phyloP scores from a whole-genome alignment of 2,797 vertebrate genomes.

The Ambastaia sidthimunki region DNA sequence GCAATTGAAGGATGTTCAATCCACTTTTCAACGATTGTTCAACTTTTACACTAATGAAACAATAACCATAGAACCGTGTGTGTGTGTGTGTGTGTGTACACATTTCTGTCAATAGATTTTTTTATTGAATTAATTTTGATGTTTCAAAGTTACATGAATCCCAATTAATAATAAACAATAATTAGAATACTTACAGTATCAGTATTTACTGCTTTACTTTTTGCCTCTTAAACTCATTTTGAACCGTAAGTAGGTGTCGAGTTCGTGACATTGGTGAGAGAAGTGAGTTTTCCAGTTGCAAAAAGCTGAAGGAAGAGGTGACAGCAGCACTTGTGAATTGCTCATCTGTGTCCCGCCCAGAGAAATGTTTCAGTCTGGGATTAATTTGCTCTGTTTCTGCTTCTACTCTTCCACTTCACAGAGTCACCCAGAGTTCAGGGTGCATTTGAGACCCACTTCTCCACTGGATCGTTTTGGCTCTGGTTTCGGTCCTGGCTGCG shows the following conservation, averaged over 20 bases:
- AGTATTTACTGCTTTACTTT: neutral
- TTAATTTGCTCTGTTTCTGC: constrained; percentile 41
- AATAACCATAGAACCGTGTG: no score
- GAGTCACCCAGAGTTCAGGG: constrained; percentile 60
- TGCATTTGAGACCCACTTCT: constrained; percentile 54
- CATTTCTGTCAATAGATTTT: no score
- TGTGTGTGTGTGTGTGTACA: no score
- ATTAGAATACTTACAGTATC: no score
- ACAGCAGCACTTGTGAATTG: neutral
- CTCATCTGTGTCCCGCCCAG: constrained; percentile 54
- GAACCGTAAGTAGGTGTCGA: neutral
- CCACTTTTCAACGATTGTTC: no score
- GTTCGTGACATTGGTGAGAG: constrained; percentile 2
- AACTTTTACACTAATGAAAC: no score
- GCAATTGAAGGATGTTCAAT: no score
- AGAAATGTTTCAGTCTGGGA: constrained; percentile 55
- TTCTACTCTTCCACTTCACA: constrained; percentile 21
- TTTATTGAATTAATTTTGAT: no score
- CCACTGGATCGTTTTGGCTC: constrained; percentile 57
- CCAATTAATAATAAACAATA: no score
- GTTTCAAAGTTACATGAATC: no score
- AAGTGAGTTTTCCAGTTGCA: constrained; percentile 7
- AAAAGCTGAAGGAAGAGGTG: neutral
- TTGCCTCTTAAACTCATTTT: neutral
- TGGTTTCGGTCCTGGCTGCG: constrained; percentile 30